Evolutionary conservation across 2,888 invertebrate genomes (phyloP), one percentile per base, ranked within the genome.

Genomic region (Acronicta psi): DNA sequence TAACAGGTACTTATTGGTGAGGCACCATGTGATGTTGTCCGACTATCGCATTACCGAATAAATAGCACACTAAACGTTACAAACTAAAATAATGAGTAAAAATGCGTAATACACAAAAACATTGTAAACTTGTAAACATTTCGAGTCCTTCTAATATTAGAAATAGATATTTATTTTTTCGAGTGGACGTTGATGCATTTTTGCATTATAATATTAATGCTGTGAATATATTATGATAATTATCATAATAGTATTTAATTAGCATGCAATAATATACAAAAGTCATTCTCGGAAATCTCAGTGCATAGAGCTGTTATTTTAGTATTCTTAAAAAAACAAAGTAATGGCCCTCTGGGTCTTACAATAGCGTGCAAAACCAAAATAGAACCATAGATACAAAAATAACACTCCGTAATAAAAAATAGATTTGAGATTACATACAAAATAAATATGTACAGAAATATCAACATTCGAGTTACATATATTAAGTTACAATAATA

Each of bases 1-100:
- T 88, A 89, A 67, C 91, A 91, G 91, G 90, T 91, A 91, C 91
- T 80, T 87, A 79, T 64, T 79, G 87, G 87, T 87, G 88, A 87
- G 89, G 88, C 91, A 90, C 90, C 89, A 62, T 82, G 84, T 88
- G 85, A 88, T 86, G 83, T 83, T 78, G 54, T 70, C 56, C 58
- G 59, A 67, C 56, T 58, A 55, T 55, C 44, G 42, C 43, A 44
- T 67, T 60, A 58, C 47, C 72, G 67, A 73, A 77, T 77, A 80
- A 66, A 71, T 80, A 79, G 73, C 79, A 79, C 69, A 54, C 51
- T 58, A 42, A 57, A 38, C 13, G n/a, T 41, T 57, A 45, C n/a
- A 52, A 64, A 45, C 52, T 71, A 66, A 29, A 29, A 67, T 36
- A 53, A 66, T 44, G 38, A 52, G 50, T 63, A 55, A 45, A 49